A percentile compares a stretch with the other conserved stretches of the same genome.
Evolutionary conservation across 2,888 invertebrate species (phyloP).

Genomic region (Embidobia sp.): DNA sequence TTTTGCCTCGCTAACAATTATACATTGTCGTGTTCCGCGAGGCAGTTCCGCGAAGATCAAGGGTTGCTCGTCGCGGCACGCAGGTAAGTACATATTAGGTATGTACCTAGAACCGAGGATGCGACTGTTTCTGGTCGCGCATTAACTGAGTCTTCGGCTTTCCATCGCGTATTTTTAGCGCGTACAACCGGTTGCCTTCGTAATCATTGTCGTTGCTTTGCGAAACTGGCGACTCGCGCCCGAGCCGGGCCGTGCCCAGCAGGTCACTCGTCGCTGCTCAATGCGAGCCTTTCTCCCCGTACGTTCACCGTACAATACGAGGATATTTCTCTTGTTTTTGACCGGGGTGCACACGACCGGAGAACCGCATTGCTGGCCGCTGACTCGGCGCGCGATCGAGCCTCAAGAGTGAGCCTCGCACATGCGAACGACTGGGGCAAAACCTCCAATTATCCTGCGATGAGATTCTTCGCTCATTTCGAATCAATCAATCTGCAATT

Average conservation of each 20-base stretch:
- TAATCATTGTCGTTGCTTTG: slow-evolving; percentile 79
- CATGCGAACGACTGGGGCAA: too few species aligned
- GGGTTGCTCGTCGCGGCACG: slow-evolving; percentile 43
- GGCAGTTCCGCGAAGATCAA: slow-evolving; percentile 50
- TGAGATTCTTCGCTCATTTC: too few species aligned
- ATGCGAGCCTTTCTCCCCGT: slow-evolving; percentile 55
- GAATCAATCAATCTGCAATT: too few species aligned
- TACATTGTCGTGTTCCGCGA: slow-evolving; percentile 1
- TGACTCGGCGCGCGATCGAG: slow-evolving; percentile 70
- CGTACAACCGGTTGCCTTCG: slow-evolving; percentile 79
- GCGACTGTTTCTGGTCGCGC: slow-evolving; percentile 72
- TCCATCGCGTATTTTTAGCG: slow-evolving; percentile 75
- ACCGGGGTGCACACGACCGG: slow-evolving; percentile 63
- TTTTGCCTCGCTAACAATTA: slow-evolving; percentile 41
- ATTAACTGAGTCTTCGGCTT: slow-evolving; percentile 72
- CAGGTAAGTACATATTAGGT: slow-evolving; percentile 64
- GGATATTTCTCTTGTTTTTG: slow-evolving; percentile 65
- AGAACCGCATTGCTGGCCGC: slow-evolving; percentile 77
- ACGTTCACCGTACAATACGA: slow-evolving; percentile 52
- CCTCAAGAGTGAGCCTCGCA: slow-evolving; percentile 26
- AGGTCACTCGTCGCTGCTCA: slow-evolving; percentile 30
- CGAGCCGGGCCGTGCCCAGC: slow-evolving; percentile 53
- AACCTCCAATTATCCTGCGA: too few species aligned
- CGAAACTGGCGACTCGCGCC: slow-evolving; percentile 62
- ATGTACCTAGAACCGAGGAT: slow-evolving; percentile 64